Base-by-base conservation (phyloP, 2,113 vertebrate species). In the Tetrax tetrax region DNA sequence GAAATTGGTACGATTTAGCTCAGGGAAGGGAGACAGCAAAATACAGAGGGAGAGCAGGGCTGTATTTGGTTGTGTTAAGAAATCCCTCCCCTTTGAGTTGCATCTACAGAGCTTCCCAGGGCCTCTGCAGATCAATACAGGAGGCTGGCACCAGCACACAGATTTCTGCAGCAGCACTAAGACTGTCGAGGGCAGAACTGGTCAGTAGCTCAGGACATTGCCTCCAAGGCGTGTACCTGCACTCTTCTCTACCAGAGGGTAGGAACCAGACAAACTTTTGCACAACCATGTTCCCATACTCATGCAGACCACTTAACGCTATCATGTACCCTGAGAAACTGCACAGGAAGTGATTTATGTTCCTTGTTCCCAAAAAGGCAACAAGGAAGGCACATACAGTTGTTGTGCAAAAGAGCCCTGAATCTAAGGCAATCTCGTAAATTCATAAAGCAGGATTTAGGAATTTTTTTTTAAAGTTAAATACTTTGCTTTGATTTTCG, bases 111-210 rank as follows among this genome's bases (percentile, higher is more conserved):
- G 31, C 59, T 83, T 82, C 74, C 21, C 77, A 64, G 65, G 65
- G 64, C 54, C 69, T 87, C 74, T 68, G 57, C 15, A 75, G 89
- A 94, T 87, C 95, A 64, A 89, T 87, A 69, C 51, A 75, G 83
- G 86, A 77, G 0, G 1, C 63, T 86, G 71, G 61, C 72, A 89
- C 38, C 41, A 71, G 48, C 1, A 2, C 56, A 80, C 51, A 51
- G 15, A 10, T 92, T 69, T 82, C 91, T 28, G 13, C 60, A 80
- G 60, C 72, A 84, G 56, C 51, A 6, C 28, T 35, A 64, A 56
- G 79, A 68, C 56, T 78, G 33, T 74, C 87, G 95, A 92, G 91
- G 89, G 37, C 77, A 70, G 91, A 87, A 45, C 27, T 45, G 81
- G 74, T 60, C 87, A 53, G 65, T 33, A 78, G 80, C 83, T 92